These are phyloP conservation scores for Zaprionus capensis DNA, from an alignment of 1,140 invertebrate genomes.

Conservation along the genomic window DNA sequence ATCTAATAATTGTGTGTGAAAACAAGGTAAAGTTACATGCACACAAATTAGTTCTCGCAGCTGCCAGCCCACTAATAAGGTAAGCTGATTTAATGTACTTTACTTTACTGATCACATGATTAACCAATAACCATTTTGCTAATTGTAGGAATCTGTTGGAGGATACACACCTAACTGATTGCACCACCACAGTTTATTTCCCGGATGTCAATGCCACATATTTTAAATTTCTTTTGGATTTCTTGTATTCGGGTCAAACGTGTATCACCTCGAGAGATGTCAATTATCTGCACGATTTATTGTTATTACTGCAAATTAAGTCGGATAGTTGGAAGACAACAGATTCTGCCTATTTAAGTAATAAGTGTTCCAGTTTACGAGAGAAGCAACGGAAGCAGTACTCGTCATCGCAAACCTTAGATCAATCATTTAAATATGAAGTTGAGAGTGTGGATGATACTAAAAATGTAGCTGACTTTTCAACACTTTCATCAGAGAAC, in stretches of 20 bases:
- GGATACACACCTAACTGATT: conserved; percentile 89
- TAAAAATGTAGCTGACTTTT: conserved; percentile 54
- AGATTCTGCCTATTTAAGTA: conserved; percentile 81
- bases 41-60: conserved; percentile 92
- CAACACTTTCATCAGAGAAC: conserved; percentile 57
- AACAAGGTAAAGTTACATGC: conserved; percentile 90
- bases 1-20: conserved; percentile 92
- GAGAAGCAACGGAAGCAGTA: conserved; percentile 80
- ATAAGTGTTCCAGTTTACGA: conserved; percentile 72
- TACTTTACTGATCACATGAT: background rate
- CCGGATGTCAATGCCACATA: conserved; percentile 91
- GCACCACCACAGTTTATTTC: conserved; percentile 91
- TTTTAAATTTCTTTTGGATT: conserved; percentile 91
- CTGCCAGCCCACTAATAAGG: conserved; percentile 92
- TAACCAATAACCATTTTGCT: background rate
- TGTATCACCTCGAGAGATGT: conserved; percentile 92
- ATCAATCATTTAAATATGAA: conserved; percentile 70
- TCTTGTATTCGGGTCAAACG: conserved; percentile 93
- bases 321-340: conserved; percentile 88
- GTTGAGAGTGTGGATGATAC: conserved; percentile 71
- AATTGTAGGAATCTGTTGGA: conserved; percentile 87
- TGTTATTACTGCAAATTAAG: conserved; percentile 92
- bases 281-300: conserved; percentile 91
- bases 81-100: conserved; percentile 53
- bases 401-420: conserved; percentile 54